These are phyloP conservation scores for Sus scrofa DNA, from an alignment of 2,113 vertebrate genomes.

Conservation along the genomic window T2T-Sscrofa CM000817.6:162925501-162926000, in stretches of 20 bases:
- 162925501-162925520: too few species aligned
- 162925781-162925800: neutral
- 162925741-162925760: neutral
- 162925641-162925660: neutral
- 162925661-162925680: neutral
- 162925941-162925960: neutral
- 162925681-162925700: neutral
- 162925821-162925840: neutral
- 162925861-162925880: neutral
- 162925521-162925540: too few species aligned
- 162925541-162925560: too few species aligned
- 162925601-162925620: neutral
- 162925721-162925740: neutral
- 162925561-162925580: neutral
- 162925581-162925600: slow-evolving; percentile 32
- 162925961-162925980: neutral
- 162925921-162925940: neutral
- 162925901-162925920: neutral
- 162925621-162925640: fast-evolving
- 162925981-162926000: neutral
- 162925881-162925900: too few species aligned
- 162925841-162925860: neutral
- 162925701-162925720: fast-evolving
- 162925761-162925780: neutral
- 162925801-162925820: neutral